Conservation (phyloP, 2,888 invertebrate genomes). For the Mesorhabditis belari region DNA sequence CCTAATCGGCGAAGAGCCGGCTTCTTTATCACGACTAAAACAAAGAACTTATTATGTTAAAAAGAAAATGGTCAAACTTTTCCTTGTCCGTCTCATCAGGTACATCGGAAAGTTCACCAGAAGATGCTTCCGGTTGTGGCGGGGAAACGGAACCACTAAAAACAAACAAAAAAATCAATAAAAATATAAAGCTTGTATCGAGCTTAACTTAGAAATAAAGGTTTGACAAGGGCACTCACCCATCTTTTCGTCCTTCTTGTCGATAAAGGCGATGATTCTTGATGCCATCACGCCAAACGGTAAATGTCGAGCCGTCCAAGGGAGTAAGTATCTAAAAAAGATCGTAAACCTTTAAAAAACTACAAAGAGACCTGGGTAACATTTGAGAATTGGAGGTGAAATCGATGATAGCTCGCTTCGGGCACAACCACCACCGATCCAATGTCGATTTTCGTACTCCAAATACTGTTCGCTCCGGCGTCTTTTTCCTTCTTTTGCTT, state of each 20-base stretch:
- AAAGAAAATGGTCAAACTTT: too few relatives aligned
- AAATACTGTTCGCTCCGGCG: background rate
- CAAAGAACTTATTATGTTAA: too few relatives aligned
- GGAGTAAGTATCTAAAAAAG: background rate
- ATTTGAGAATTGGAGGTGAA: slow-evolving; percentile 3
- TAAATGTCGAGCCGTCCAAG: background rate
- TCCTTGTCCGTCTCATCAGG: too few relatives aligned
- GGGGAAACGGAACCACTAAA: too few relatives aligned
- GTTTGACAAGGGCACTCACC: too few relatives aligned
- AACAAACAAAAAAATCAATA: too few relatives aligned
- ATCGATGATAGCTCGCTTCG: background rate
- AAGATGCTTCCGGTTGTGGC: too few relatives aligned
- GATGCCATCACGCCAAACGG: background rate
- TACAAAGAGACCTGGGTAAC: background rate
- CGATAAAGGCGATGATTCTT: background rate
- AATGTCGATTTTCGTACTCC: background rate
- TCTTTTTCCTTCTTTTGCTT: background rate
- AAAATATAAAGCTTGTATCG: too few relatives aligned
- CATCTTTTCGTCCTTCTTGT: background rate
- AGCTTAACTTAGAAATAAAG: too few relatives aligned
- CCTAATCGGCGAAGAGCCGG: too few relatives aligned
- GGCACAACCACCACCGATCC: background rate
- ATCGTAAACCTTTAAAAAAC: background rate
- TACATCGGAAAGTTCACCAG: too few relatives aligned
- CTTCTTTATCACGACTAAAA: too few relatives aligned